Evolutionary conservation across 2,888 invertebrate genomes (phyloP), one percentile per base, ranked within the genome.

Genomic region (Drosophila cracens): DNA sequence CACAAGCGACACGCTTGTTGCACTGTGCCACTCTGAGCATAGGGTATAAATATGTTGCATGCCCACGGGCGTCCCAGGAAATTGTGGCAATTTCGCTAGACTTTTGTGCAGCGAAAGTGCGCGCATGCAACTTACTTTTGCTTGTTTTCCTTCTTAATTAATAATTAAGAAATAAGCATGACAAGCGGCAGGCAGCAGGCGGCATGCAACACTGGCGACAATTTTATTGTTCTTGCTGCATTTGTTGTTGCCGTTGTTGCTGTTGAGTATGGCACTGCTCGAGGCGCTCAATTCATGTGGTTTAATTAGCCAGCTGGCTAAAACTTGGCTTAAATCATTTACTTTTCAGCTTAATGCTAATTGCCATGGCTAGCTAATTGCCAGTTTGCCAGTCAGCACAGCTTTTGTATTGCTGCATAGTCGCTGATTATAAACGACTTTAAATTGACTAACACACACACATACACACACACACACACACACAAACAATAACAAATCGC

Each of bases 121-220:
- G 77, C 77, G 70, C 76, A 70, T 84, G 87, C 87, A 80, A 82
- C 80, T 84, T 80, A 84, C 78, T 89, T 89, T 83, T 78, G 74
- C 83, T 85, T 86, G 84, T 87, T 82, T 87, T 89, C 81, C 77
- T 84, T 84, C 85, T 90, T 89, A 90, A 88, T 90, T 89, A 88
- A 64, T 87, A 88, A 88, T 90, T 87, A 87, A 81, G 82, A 88
- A 86, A 88, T 84, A 88, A 87, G 89, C 76, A 79, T 81, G 82
- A 77, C 82, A 76, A 77, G 69, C 74, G 59, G 62, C 72, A 62
- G 38, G 53, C 53, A 6, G 25, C 18, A 46, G 7, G 46, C 46
- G 18, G 38, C 31, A 52, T 27, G 18, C 27, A 29, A 27, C 63
- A 66, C 57, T 51, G 65, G 68, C 67, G 46, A 59, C 63, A 71